Conservation (phyloP, 2,797 vertebrate genomes). For the Rhabdomys pumilio region DNA sequence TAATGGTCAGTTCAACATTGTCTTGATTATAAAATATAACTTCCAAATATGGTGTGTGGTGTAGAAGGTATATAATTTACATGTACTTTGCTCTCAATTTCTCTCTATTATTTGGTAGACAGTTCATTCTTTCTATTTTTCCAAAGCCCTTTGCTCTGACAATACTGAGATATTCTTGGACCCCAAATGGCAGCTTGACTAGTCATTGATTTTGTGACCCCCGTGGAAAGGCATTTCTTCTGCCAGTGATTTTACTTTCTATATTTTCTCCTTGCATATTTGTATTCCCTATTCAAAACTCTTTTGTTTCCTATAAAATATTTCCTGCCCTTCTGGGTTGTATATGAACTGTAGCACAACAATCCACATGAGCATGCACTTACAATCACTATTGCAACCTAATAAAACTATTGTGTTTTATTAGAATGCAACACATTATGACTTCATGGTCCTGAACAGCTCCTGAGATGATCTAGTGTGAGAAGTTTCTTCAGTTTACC, state of each 20-base stretch:
- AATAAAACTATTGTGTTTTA: background rate
- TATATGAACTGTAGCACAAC: background rate
- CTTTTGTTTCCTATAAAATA: background rate
- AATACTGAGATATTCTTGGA: background rate
- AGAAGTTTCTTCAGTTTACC: background rate
- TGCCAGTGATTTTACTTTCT: background rate
- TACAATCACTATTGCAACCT: background rate
- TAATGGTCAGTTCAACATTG: background rate
- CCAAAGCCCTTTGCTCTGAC: background rate
- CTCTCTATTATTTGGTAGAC: background rate
- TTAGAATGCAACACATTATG: background rate
- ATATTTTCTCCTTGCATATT: background rate
- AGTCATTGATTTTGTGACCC: background rate
- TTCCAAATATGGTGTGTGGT: background rate
- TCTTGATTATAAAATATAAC: constrained; percentile 29
- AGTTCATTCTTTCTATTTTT: background rate
- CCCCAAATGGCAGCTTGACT: background rate
- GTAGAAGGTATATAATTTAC: background rate
- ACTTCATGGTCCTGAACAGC: background rate
- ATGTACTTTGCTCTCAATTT: background rate
- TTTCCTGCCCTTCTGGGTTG: background rate
- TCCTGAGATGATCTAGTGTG: background rate
- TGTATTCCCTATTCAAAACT: background rate
- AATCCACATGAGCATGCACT: background rate
- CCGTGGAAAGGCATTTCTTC: background rate